These are phyloP conservation scores for Meda fulgida DNA, from an alignment of 2,797 vertebrate species.

Conservation along the genomic window DNA sequence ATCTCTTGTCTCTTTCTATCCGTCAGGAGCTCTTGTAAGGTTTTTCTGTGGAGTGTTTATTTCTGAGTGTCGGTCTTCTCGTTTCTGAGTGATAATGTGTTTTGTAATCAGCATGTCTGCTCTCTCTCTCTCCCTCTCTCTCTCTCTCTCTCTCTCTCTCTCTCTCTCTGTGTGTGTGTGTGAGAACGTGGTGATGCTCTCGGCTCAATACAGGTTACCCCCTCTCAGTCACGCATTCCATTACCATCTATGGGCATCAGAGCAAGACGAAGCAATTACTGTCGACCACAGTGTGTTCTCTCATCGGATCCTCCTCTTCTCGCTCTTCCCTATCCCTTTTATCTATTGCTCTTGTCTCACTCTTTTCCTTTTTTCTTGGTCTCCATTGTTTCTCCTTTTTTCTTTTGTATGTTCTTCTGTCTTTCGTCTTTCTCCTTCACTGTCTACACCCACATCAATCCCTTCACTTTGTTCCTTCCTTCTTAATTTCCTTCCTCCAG, in stretches of 20 bases:
- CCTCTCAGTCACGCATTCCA: conserved; percentile 67
- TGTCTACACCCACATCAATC: conserved; percentile 17
- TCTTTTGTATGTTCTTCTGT: conserved; percentile 57
- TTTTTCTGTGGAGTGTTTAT: conserved; percentile 22
- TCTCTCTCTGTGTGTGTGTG: not conserved
- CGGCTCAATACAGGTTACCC: conserved; percentile 67
- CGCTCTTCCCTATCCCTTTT: conserved; percentile 3
- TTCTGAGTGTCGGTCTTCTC: conserved; percentile 9
- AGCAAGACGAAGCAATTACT: conserved; percentile 59
- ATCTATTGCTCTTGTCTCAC: not conserved
- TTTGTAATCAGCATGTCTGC: conserved; percentile 38
- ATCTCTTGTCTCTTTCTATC: conserved; percentile 17
- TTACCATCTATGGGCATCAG: conserved; percentile 68
- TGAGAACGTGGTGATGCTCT: conserved; percentile 19
- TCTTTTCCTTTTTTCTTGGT: not conserved
- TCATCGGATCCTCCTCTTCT: conserved; percentile 33
- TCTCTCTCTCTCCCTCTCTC: not conserved
- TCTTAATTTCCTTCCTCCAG: conserved; percentile 22
- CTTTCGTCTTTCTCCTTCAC: conserved; percentile 12
- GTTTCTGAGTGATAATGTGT: conserved; percentile 12
- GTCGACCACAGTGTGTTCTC: conserved; percentile 57
- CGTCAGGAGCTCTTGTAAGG: conserved; percentile 15
- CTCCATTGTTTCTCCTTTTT: conserved; percentile 41
- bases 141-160: not conserved
- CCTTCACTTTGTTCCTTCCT: conserved; percentile 54